Evolutionary conservation across 2,888 invertebrate genomes (phyloP), one percentile per base, ranked within the genome.

Genomic region (Caenorhabditis angaria): DNA sequence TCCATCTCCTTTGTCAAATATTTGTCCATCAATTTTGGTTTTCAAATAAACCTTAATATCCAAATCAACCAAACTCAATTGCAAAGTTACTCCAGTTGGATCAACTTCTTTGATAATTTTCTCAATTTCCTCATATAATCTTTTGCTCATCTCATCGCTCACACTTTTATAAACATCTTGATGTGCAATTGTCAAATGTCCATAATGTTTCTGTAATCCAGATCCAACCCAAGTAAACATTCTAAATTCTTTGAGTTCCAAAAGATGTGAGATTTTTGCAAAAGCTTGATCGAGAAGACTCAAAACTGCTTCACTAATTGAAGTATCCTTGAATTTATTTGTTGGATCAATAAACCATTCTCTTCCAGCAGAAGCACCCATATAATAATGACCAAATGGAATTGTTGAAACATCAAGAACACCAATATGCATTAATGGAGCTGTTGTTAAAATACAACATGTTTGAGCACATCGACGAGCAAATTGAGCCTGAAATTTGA

Each of bases 1-100:
- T 14, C 87, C 87, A 70, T 87, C 76, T 32, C 87, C 87, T 69
- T 87, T 87, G 70, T 85, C 82, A 71, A 88, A 87, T 24, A 86
- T 78, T 27, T 77, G 69, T 1, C 86, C 87, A 20, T 81, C 77
- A 14, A 70, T 68, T 60, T 80, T 77, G 12, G 73, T 77, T 65
- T 82, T 85, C 59, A 87, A 66, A 60, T 78, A 76, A 28, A 87
- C 83, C 60, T 87, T 87, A 57, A 87, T 75, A 66, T 87, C 87
- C 25, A 84, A 81, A n/a, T 87, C 87, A 6, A 84, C 82, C 35
- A 72, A 74, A 8, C 77, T 80, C 20, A 87, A 64, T 24, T 78
- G 72, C 18, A 87, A 70, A 14, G 74, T 65, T 0, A 76, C 61
- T 18, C 72, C 81, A 6, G 63, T 63, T 22, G 83, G 84, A 61